Evolutionary conservation across 2,888 invertebrate species (phyloP), one percentile per base, ranked within the genome.

Genomic region (Nephrotoma appendiculata): DNA sequence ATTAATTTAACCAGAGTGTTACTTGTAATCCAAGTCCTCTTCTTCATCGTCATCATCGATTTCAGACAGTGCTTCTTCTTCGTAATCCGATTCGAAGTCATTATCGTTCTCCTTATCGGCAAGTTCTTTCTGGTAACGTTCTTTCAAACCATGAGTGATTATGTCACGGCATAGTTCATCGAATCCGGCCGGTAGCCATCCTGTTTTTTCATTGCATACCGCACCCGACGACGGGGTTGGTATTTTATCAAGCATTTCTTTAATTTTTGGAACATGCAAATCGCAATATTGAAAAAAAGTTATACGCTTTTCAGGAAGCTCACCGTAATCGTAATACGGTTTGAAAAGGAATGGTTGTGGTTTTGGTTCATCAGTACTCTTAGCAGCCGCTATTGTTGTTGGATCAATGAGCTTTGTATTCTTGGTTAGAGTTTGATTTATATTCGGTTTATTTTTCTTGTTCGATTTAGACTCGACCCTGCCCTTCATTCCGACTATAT

Each of bases 241-340:
- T 12, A 96, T 92, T 88, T 94, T 94, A 0, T 93, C 92, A 15
- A 97, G 89, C 93, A 97, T 94, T 88, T 94, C 94, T 90, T 97
- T 95, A 48, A 98, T 95, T 91, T 97, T 96, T 0, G 95, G 94
- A 41, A 97, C 92, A 19, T 95, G 92, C 83, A 98, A 93, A 91
- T 98, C 97, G 89, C 96, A 96, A 89, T 95, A 96, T 95, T 84
- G 84, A 6, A 84, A 84, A 84, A 42, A 86, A 3, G 52, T 52
- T 91, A 98, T 98, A 57, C 97, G 92, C 86, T 96, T 96, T 5
- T 96, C 94, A 0, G 98, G 98, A 86, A 96, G 91, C 88, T 94
- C 92, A 11, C 95, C 95, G 1, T 96, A 96, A 6, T 94, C 92
- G 89, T 95, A 94, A 88, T 94, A 89, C 89, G 92, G 89, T 90